A percentile compares a stretch with the other conserved stretches of the same genome.
Evolutionary conservation across 2,113 vertebrate genomes (phyloP).

Genomic region (Pterophyllum scalare): DNA sequence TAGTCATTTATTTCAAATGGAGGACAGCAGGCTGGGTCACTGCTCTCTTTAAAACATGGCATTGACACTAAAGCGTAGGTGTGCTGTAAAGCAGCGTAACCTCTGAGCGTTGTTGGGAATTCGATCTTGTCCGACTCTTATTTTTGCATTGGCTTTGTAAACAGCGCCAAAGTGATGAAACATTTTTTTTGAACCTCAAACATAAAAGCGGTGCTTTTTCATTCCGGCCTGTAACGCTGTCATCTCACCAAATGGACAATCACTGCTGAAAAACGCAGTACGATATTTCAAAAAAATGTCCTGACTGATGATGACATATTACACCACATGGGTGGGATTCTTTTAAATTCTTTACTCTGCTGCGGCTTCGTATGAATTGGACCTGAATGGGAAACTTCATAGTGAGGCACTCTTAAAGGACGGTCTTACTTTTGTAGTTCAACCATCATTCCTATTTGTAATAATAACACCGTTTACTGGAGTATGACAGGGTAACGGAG

Average conservation of each 20-base stretch:
- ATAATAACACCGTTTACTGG: not conserved
- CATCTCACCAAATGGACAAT: constrained; percentile 5
- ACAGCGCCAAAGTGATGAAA: not conserved
- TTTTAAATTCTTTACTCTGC: not conserved
- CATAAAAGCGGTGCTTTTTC: constrained; percentile 6
- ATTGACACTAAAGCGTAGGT: not conserved
- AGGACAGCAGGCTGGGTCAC: not conserved
- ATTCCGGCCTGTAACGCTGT: not conserved
- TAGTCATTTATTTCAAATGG: not conserved
- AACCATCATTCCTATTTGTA: not conserved
- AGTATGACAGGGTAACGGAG: not conserved
- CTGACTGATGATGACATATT: not conserved
- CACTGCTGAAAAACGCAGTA: not conserved
- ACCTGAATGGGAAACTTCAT: not conserved
- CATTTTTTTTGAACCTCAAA: not conserved
- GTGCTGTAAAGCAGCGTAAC: not conserved
- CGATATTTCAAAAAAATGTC: not conserved
- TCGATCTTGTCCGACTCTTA: not conserved
- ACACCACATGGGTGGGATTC: not conserved
- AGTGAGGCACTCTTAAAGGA: not conserved
- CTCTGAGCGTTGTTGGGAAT: not conserved
- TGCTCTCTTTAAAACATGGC: not conserved
- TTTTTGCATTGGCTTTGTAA: not conserved
- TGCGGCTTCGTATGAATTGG: not conserved
- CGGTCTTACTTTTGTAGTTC: not conserved